Base-by-base conservation (phyloP, 35 echinoderm and acorn worm genomes). In the Hemicentrotus pulcherrimus region DNA sequence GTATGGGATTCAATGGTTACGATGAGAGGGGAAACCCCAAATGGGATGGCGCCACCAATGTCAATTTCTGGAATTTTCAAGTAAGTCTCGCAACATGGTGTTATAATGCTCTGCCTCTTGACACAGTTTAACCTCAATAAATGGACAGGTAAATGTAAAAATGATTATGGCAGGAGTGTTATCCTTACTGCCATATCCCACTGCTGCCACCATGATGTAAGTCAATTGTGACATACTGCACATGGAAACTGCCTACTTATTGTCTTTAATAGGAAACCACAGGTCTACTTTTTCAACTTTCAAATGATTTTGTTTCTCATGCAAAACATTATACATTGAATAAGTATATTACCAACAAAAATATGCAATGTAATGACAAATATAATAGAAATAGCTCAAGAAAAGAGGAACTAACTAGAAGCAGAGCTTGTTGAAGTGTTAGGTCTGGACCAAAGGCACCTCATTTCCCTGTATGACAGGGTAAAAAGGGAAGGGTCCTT, bases 1-100 rank as follows among this genome's bases (percentile, higher is more conserved):
- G 98, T 14, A 61, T 99, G 47, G 98, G 98, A 14, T 99, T 99
- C 94, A 96, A 94, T 95, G 98, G 98, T 33, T 99, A 99, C 47
- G 98, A 99, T 94, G 95, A 99, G 45, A 97, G 94, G 6, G 98
- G 97, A 47, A 96, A 96, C 22, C 96, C 98, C 22, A 95, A 95
- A 46, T 99, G 98, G 98, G 92, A 97, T 95, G 97, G 95, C 15
- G 86, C 97, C 13, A 96, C 88, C 14, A 99, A 99, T 95, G 92
- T 99, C 31, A 95, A 88, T 32, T 92, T 99, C 33, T 94, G 94
- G 86, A 94, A 96, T 31, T 99, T 99, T 89, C 50, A 99, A 94
- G 98, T 99, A 33, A 86, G 94, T 32, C 31, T 88, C n/a, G 10
- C 9, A 32, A 31, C n/a, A 88, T 88, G 86, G 10, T 88, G 10